Base-by-base conservation (phyloP, 2,113 vertebrate genomes). In the Oncorhynchus clarkii region DNA sequence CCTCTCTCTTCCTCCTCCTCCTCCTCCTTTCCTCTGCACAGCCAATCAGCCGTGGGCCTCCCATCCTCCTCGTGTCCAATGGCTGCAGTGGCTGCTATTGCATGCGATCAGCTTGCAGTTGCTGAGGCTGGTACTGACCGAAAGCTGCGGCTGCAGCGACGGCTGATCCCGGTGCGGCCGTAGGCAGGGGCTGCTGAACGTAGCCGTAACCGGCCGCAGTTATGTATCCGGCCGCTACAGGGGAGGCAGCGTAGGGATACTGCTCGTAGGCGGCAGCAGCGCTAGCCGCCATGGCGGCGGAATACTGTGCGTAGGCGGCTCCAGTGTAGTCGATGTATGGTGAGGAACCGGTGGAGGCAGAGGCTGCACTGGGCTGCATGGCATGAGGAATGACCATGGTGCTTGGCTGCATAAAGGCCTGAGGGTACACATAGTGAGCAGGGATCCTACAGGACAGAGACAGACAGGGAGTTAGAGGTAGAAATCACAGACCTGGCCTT, bases 241-340 rank as follows among this genome's bases (percentile, higher is more conserved):
- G 97, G 0, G 96, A 98, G 13, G 97, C 96, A 0, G 96, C 97
- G 0, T 98, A 99, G 0, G 97, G 97, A 88, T 99, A 99, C 87
- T 99, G 96, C 89, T 99, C 97, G 0, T 97, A 97, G 29, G 96
- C 95, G 0, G 95, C 96, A 0, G 96, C 96, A 0, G 94, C 95
- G 0, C 93, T 95, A 0, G 96, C 94, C 0, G 96, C 94, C 0
- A 95, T 94, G 0, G 95, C 95, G 0, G 94, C 96, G 0, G 97
- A 97, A 81, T 99, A 99, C 80, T 99, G 97, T 1, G 97, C 97
- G 0, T 99, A 99, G 0, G 97, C 96, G 0, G 96, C 96, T 74
- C 97, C 96, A 1, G 97, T 97, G 94, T 99, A 99, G 87, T 99
- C 97, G 76, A 99, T 96, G 92, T 98, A 98, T 0, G 97, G 97